Percentiles rank a stretch among this genome's conserved stretches.
Conservation (phyloP, 2,888 invertebrate genomes). For the Pegoplata infirma region DNA sequence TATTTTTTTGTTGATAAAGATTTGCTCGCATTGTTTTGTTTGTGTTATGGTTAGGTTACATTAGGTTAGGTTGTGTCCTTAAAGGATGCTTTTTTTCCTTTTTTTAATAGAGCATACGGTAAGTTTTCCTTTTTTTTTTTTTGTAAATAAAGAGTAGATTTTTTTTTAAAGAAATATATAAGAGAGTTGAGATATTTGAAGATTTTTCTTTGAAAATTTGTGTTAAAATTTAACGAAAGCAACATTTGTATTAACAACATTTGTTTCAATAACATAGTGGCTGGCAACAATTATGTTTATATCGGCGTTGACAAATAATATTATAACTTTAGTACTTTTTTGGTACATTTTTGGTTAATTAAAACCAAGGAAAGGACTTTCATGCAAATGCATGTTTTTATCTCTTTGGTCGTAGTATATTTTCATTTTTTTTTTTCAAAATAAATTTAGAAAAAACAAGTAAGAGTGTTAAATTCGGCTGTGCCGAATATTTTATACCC, state of each 20-base stretch:
- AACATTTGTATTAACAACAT: not conserved
- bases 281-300: too few species aligned
- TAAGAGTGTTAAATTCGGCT: too few species aligned
- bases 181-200: not conserved
- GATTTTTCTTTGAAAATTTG: not conserved
- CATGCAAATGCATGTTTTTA: too few species aligned
- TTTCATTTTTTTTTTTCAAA: too few species aligned
- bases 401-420: too few species aligned
- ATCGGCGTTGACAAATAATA: too few species aligned
- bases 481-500: too few species aligned
- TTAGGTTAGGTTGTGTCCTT: conserved; percentile 55
- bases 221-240: conserved; percentile 21
- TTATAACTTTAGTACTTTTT: too few species aligned
- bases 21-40: conserved; percentile 19
- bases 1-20: not conserved
- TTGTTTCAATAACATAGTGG: too few species aligned
- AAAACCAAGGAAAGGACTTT: too few species aligned
- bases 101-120: not conserved
- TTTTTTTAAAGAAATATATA: not conserved
- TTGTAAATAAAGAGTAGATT: not conserved
- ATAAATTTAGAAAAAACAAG: too few species aligned
- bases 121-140: not conserved
- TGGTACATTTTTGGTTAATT: too few species aligned
- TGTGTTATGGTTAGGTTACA: conserved; percentile 37
- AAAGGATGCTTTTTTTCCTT: conserved; percentile 30